phyloP scores from a whole-genome alignment of 2,113 vertebrate species.

The Lophura nycthemera region DNA sequence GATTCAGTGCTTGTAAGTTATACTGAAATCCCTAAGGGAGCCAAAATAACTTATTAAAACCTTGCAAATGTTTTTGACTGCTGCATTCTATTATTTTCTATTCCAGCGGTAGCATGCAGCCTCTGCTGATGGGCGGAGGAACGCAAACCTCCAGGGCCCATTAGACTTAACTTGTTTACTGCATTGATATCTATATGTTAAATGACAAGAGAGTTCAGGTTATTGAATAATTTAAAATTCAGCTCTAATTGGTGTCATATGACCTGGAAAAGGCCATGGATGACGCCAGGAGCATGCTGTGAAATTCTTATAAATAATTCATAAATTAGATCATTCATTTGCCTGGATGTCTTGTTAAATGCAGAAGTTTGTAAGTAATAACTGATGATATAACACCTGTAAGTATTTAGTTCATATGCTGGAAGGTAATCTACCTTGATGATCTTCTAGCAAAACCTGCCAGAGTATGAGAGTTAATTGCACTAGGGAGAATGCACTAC shows the following conservation, averaged over 20 bases:
- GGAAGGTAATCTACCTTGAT: constrained; percentile 86
- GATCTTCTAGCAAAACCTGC: constrained; percentile 82
- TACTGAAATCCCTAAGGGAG: constrained; percentile 72
- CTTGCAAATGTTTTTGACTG: constrained; percentile 76
- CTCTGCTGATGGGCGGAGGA: constrained; percentile 68
- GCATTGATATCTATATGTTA: constrained; percentile 88
- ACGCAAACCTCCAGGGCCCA: constrained; percentile 80
- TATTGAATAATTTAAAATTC: constrained; percentile 90
- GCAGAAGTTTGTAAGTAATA: constrained; percentile 84
- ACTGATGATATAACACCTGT: constrained; percentile 86
- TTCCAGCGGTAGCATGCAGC: constrained; percentile 66
- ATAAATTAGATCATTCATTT: constrained; percentile 84
- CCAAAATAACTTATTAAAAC: constrained; percentile 80
- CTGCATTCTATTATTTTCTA: constrained; percentile 77
- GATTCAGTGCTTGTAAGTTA: constrained; percentile 76
- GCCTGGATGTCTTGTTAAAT: constrained; percentile 81
- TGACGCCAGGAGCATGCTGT: constrained; percentile 83
- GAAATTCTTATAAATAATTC: constrained; percentile 86
- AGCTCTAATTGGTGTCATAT: constrained; percentile 87
- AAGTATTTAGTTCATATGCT: constrained; percentile 85
- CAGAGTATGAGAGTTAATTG: constrained; percentile 81
- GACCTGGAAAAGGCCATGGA: constrained; percentile 86
- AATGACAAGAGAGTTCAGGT: constrained; percentile 87
- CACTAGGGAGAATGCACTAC: constrained; percentile 77
- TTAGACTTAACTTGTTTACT: constrained; percentile 89